Percentiles rank a stretch among this genome's conserved stretches.
Evolutionary conservation across 2,888 invertebrate genomes (phyloP).

Genomic region (Mactromeris polynyma): DNA sequence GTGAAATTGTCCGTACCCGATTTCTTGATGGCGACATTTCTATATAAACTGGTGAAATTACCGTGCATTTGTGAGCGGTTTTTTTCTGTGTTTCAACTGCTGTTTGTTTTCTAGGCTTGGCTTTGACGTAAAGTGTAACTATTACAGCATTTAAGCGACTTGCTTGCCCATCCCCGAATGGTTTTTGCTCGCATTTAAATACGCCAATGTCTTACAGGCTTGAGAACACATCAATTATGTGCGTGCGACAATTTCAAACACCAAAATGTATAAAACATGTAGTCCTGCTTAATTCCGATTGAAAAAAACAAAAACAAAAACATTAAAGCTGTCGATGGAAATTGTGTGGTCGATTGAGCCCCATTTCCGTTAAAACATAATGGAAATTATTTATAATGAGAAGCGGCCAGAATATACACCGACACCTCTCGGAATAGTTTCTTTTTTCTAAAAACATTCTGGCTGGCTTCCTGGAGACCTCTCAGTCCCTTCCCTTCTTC

Average conservation of each 20-base stretch:
- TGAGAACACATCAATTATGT: neutral
- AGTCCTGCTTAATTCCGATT: neutral
- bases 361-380: too few species aligned
- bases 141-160: neutral
- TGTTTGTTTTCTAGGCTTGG: neutral
- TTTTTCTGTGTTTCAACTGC: neutral
- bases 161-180: neutral
- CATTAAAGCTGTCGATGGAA: neutral
- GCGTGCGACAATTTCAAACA: neutral
- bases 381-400: too few species aligned
- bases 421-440: too few species aligned
- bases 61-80: neutral
- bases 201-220: neutral
- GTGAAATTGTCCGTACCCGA: slow-evolving; percentile 8
- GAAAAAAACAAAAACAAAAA: neutral
- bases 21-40: neutral
- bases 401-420: too few species aligned
- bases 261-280: neutral
- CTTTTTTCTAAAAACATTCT: too few species aligned
- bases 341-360: too few species aligned
- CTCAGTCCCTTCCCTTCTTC: too few species aligned
- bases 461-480: too few species aligned
- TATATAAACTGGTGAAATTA: neutral
- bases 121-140: neutral
- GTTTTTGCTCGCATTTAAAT: neutral